Evolutionary conservation across 2,797 vertebrate species (phyloP), one percentile per base, ranked within the genome.

Genomic region (Acipenser ruthenus): DNA sequence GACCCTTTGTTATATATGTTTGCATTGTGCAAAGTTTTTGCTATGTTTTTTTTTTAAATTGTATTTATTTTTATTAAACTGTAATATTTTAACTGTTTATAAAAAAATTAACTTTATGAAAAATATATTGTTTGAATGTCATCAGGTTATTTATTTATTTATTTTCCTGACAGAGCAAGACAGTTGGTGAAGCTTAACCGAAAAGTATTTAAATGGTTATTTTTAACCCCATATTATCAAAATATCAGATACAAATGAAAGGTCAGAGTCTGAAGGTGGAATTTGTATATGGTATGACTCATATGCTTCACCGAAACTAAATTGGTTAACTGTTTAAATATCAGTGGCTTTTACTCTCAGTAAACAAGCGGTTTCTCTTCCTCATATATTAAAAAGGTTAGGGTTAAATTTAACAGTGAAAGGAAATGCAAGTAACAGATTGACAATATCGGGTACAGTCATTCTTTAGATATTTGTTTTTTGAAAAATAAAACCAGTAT

Each of bases 181-280:
- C 12, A n/a, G 6, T 49, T 5, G 11, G 50, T 49, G 12, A 7
- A 63, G 62, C 48, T 63, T 7, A 63, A 10, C 48, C 48, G 50
- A 63, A 2, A 49, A 4, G 37, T 37, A 63, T n/a, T 13, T 63
- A 18, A 8, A 15, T 49, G 48, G 63, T 63, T 15, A 78, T 81
- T 84, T 87, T 75, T 82, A 83, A 74, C 78, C 74, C 82, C 77
- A 75, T 72, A 78, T 83, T 83, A 82, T 84, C 82, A 86, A 77
- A 87, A 87, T 88, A 87, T 88, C 84, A 90, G 79, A 72, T 84
- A 84, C 81, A 83, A 86, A 79, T 88, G 87, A 92, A 93, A 94
- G 88, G 89, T 93, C 88, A 94, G 79, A 87, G 84, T 85, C 86
- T 89, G 84, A 86, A 87, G 87, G 90, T 87, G 87, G 86, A 85